Evolutionary conservation across 2,113 vertebrate species (phyloP).

Genomic region (Mesembrinibis cayennensis): DNA sequence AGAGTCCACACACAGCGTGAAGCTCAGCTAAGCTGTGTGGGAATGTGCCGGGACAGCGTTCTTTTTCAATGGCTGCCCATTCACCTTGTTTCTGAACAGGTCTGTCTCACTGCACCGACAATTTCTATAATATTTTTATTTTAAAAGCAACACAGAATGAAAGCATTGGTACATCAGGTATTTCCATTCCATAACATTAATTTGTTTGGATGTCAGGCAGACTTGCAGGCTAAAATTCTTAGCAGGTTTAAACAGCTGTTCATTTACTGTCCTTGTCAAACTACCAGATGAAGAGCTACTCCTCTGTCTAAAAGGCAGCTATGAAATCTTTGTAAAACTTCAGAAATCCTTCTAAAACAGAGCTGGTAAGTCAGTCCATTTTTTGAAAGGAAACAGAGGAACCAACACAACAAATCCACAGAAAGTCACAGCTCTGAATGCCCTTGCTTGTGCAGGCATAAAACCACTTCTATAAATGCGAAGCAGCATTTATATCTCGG

Average conservation of each 20-base stretch:
- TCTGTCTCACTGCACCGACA: not conserved
- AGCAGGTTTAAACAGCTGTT: constrained; percentile 20
- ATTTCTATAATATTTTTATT: not conserved
- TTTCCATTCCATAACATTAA: not conserved
- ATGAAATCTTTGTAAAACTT: not conserved
- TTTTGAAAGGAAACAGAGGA: not conserved
- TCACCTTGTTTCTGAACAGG: constrained; percentile 4
- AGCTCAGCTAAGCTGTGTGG: not conserved
- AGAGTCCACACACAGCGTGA: not conserved
- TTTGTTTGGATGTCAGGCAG: not conserved
- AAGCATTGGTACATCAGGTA: not conserved
- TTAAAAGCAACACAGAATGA: not conserved
- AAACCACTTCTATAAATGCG: not conserved
- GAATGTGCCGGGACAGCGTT: constrained; percentile 49
- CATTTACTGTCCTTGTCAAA: not conserved
- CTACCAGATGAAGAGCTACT: not conserved
- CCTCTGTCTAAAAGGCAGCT: not conserved
- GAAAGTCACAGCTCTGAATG: not conserved
- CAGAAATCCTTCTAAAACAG: not conserved
- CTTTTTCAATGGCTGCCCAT: not conserved
- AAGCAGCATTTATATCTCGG: not conserved
- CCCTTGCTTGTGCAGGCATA: not conserved
- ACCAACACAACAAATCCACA: not conserved
- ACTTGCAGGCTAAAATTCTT: not conserved
- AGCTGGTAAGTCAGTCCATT: not conserved